Evolutionary conservation across 2,888 invertebrate species (phyloP).

Genomic region (Trichacis sp.): DNA sequence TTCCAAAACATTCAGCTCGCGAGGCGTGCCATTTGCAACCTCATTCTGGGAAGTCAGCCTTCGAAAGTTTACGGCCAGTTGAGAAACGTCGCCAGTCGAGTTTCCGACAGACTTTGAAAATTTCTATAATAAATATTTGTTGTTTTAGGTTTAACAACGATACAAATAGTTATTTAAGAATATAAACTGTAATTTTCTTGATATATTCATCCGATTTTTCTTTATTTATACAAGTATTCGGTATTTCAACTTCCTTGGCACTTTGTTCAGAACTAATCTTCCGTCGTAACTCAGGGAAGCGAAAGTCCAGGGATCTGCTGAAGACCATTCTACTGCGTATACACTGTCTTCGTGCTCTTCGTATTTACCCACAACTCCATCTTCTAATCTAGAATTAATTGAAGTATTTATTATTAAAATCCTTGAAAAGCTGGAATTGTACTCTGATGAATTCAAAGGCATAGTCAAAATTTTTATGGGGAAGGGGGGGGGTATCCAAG

Average conservation of each 20-base stretch:
- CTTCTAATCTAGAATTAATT: constrained; percentile 74
- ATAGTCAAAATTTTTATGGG: too few species aligned
- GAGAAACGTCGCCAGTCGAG: constrained; percentile 84
- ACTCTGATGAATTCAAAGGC: too few species aligned
- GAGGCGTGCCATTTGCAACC: constrained; percentile 92
- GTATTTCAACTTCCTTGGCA: constrained; percentile 94
- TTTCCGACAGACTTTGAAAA: constrained; percentile 84
- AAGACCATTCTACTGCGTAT: constrained; percentile 97
- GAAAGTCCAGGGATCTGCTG: constrained; percentile 98
- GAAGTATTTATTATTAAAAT: too few species aligned
- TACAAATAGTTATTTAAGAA: too few species aligned
- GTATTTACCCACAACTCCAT: constrained; percentile 91
- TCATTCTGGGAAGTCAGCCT: constrained; percentile 96
- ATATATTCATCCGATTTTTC: too few species aligned
- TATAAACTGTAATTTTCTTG: too few species aligned
- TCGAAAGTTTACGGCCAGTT: constrained; percentile 98
- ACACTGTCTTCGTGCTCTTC: constrained; percentile 99
- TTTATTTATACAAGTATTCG: constrained; percentile 89
- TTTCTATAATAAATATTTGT: constrained; percentile 42
- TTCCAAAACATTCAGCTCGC: constrained; percentile 97
- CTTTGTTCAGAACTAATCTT: constrained; percentile 89
- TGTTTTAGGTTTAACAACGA: not conserved
- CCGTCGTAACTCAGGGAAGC: constrained; percentile 99
- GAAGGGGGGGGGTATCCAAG: too few species aligned
- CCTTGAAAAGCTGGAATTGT: too few species aligned